Evolutionary conservation across 53 echinoderm and acorn worm genomes (phyloP), one percentile per base, ranked within the genome.

Genomic region (Hippasteria phrygiana): DNA sequence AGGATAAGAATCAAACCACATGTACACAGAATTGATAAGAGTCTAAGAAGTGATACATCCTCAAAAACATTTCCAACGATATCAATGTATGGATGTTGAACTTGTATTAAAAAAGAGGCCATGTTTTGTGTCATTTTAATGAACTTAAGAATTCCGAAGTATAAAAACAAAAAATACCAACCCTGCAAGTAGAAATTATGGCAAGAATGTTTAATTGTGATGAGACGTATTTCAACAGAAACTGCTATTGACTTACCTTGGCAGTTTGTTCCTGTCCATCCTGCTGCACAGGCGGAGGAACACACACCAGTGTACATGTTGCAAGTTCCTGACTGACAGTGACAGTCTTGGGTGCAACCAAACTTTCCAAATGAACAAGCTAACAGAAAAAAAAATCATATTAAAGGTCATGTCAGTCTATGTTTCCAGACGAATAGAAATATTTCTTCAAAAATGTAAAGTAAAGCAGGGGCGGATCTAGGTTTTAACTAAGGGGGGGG

Each of bases 271-370:
- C 94, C 94, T 37, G 50, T 35, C 91, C 89, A 94, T 37, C 65
- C 80, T 18, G 64, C 4, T 2, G 36, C 26, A 79, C 91, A 94
- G 1, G 40, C 75, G 31, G 59, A 11, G 12, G 35, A 26, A 67
- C 92, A 92, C 37, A 24, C 76, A 16, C 94, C 94, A 43, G 94
- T 94, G 43, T 81, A 82, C 8, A 24, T 17, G 63, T 92, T 35
- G 83, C 94, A 94, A 4, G 73, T 28, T 67, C 55, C 79, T 22
- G 26, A 18, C 47, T 39, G 38, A 70, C 94, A 94, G 43, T 88
- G 66, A 62, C 94, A 94, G 20, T 27, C 43, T 40, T 92, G 87
- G 4, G 83, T 77, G 75, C 94, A 94, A 31, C 94, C 94, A 87
- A 88, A 94, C 69, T 2, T 69, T 4, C 90, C 88, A 42, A 0